Evolutionary conservation across 2,797 vertebrate genomes (phyloP), one percentile per base, ranked within the genome.

Genomic region (Gastrophryne carolinensis): DNA sequence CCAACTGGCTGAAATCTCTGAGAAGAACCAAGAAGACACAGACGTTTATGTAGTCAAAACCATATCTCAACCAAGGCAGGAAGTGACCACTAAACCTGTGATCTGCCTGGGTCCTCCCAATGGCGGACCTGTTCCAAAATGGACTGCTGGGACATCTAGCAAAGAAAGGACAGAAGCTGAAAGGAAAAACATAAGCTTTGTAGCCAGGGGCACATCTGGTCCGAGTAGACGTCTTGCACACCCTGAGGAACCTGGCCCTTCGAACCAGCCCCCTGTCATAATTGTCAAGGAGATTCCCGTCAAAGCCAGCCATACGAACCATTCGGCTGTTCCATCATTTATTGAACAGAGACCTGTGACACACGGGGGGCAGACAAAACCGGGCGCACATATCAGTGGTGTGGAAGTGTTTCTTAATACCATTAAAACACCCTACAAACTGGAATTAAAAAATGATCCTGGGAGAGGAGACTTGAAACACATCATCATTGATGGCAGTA

Each of bases 401-500:
- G 83, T 95, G 41, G 88, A 95, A 35, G 93, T 96, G 17, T 99
- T 99, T 82, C 89, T 95, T 35, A 94, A 98, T 64, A 94, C 94
- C 1, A 87, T 98, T 79, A 94, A 87, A 89, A 93, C 89, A 1
- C 94, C 94, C 0, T 98, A 96, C 87, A 90, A 81, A 15, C 85
- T 99, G 82, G 92, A 94, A 66, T 84, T 99, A 82, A 94, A 93
- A 57, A 96, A 98, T 2, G 94, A 97, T 73, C 93, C 92, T 0
- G 98, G 98, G 17, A 88, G 82, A 50, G 83, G 75, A 0, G 87
- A 93, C 34, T 90, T 98, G 75, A 91, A 95, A 32, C 95, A 98
- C 77, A 87, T 98, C 34, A 93, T 99, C 80, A 98, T 99, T 65
- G 97, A 98, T 29, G 98, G 97, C 80, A 99, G 97, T 88, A 99